These are phyloP conservation scores for Osmoderma eremita DNA, from an alignment of 2,888 invertebrate genomes.

Conservation along the genomic window DNA sequence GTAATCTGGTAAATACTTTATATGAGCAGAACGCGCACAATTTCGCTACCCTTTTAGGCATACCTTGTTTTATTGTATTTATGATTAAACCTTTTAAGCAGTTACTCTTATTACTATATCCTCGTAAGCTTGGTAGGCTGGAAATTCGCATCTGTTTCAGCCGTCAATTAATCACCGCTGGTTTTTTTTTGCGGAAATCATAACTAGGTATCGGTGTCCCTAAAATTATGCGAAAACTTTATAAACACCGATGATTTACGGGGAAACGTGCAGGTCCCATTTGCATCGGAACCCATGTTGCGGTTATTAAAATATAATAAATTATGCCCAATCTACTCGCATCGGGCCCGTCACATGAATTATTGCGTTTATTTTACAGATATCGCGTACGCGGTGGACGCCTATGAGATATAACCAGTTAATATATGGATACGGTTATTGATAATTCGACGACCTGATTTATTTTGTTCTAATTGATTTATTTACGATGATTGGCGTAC, in stretches of 20 bases:
- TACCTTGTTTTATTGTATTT: too few species aligned
- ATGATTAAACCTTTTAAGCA: too few species aligned
- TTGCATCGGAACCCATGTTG: slow-evolving; percentile 41
- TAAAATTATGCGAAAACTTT: slow-evolving; percentile 34
- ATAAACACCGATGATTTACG: slow-evolving; percentile 34
- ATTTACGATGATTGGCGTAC: slow-evolving; percentile 9
- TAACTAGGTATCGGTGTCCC: slow-evolving; percentile 2
- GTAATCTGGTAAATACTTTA: too few species aligned
- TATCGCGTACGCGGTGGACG: neutral
- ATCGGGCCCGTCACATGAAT: slow-evolving; percentile 30
- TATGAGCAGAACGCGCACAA: too few species aligned
- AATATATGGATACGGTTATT: neutral
- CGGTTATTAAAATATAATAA: slow-evolving; percentile 43
- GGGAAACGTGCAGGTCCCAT: slow-evolving; percentile 33
- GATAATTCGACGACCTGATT: slow-evolving; percentile 29
- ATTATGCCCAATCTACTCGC: slow-evolving; percentile 36
- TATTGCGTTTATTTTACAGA: slow-evolving; percentile 38
- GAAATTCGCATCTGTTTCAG: slow-evolving; percentile 33
- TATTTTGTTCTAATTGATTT: slow-evolving; percentile 32
- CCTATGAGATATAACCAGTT: neutral
- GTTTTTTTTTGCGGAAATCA: slow-evolving; percentile 32
- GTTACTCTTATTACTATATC: neutral
- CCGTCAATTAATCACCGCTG: slow-evolving; percentile 19
- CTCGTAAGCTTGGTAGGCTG: neutral
- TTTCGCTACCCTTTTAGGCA: too few species aligned